Percentiles rank a stretch among this genome's conserved stretches.
phyloP scores from a whole-genome alignment of 1,140 invertebrate genomes.

The Cataglyphis hispanica region DNA sequence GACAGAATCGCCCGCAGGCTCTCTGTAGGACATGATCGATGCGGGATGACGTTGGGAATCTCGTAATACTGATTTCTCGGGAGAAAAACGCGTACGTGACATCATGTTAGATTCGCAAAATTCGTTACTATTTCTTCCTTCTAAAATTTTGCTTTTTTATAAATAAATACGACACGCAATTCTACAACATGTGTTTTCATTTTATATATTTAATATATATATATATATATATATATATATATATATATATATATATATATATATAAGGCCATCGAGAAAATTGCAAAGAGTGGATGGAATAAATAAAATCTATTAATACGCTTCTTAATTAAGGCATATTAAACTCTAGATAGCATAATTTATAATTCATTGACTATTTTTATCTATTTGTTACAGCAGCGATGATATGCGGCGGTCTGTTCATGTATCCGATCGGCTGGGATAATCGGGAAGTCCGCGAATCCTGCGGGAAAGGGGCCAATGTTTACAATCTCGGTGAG shows the following conservation, averaged over 20 bases:
- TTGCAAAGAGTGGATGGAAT: not conserved
- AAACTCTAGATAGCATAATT: not conserved
- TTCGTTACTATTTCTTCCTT: not conserved
- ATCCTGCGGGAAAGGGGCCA: conserved; percentile 89
- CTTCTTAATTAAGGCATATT: not conserved
- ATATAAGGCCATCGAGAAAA: not conserved
- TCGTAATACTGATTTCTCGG: conserved; percentile 7
- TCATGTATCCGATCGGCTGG: conserved; percentile 91
- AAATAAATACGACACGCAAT: not conserved
- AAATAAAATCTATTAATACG: not conserved
- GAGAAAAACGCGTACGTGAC: not conserved
- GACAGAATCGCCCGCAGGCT: conserved; percentile 31
- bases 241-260: too few species aligned
- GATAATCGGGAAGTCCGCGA: conserved; percentile 90
- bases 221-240: too few species aligned
- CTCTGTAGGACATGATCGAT: conserved; percentile 49
- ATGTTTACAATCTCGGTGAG: conserved; percentile 90
- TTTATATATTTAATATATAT: not conserved
- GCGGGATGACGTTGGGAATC: not conserved
- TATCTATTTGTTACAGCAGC: conserved; percentile 86
- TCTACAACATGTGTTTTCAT: not conserved
- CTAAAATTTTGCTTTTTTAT: not conserved
- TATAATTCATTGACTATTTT: conserved; percentile 27
- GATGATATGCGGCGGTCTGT: conserved; percentile 88
- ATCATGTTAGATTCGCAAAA: not conserved